Evolutionary conservation across 2,888 invertebrate genomes (phyloP).

Genomic region (Adela reaumurella): DNA sequence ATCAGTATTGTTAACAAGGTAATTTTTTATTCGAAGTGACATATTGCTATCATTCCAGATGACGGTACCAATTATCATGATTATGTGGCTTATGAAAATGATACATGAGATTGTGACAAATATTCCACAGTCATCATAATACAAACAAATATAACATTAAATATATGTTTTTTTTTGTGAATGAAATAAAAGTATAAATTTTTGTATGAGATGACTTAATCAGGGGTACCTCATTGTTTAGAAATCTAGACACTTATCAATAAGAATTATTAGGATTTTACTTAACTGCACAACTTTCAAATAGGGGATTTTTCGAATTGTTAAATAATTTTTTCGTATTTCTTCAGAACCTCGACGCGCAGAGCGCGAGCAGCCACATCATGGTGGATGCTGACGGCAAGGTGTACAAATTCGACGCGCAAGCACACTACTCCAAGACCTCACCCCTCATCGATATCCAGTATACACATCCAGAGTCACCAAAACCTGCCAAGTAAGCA

Average conservation of each 20-base stretch:
- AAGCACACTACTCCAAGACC: conserved; percentile 48
- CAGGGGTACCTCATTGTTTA: not conserved
- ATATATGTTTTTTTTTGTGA: too few species aligned
- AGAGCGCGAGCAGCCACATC: conserved; percentile 30
- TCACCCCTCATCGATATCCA: conserved; percentile 56
- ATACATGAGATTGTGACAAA: too few species aligned
- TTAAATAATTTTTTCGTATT: too few species aligned
- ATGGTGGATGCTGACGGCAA: conserved; percentile 54
- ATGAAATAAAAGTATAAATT: too few species aligned
- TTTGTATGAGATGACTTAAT: not conserved
- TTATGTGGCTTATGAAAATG: not conserved
- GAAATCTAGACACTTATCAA: too few species aligned
- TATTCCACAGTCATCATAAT: too few species aligned
- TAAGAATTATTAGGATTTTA: too few species aligned
- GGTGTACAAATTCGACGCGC: conserved; percentile 52
- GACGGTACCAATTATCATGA: not conserved
- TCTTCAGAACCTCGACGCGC: conserved; percentile 31
- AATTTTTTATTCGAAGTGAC: conserved; percentile 14
- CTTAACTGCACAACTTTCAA: too few species aligned
- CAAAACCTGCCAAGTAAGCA: conserved; percentile 32
- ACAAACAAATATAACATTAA: too few species aligned
- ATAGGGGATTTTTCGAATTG: too few species aligned
- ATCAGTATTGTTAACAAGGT: conserved; percentile 45
- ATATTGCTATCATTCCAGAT: too few species aligned
- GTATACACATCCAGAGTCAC: conserved; percentile 44